These are phyloP conservation scores for Rissa tridactyla DNA, from an alignment of 2,113 vertebrate species.

Conservation along the genomic window DNA sequence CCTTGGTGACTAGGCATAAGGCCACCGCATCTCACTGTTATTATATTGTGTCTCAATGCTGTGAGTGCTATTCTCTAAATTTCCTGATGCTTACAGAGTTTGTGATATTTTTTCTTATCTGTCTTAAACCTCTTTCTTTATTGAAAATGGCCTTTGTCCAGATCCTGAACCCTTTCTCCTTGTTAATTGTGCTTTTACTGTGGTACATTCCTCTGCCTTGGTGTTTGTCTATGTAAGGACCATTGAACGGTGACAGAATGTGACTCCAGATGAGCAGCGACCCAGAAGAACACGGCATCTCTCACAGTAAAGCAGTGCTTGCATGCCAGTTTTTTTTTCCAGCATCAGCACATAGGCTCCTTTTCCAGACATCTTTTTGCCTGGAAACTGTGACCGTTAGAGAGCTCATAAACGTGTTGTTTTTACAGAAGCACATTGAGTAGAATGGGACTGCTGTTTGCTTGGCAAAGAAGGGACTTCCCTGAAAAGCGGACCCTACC, in stretches of 20 bases:
- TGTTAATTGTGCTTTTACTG: background rate
- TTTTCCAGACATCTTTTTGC: background rate
- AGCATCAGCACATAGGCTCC: background rate
- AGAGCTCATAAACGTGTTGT: background rate
- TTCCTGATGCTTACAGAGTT: background rate
- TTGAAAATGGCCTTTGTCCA: background rate
- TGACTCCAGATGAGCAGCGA: background rate
- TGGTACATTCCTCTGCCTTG: background rate
- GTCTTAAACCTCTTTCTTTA: background rate
- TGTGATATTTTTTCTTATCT: background rate
- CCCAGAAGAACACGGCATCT: background rate
- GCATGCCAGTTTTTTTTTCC: background rate
- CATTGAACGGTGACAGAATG: background rate
- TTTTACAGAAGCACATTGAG: background rate
- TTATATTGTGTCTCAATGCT: background rate
- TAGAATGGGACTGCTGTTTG: background rate
- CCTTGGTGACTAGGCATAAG: background rate
- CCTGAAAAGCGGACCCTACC: rapidly evolving
- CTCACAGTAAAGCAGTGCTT: background rate
- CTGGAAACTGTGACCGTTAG: background rate
- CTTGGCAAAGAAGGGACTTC: background rate
- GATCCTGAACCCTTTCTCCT: background rate
- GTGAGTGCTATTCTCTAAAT: background rate
- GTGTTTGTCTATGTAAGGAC: background rate
- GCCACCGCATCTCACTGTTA: background rate